These are phyloP conservation scores for Puma concolor DNA, from an alignment of 2,113 vertebrate genomes.

Conservation along the genomic window DNA sequence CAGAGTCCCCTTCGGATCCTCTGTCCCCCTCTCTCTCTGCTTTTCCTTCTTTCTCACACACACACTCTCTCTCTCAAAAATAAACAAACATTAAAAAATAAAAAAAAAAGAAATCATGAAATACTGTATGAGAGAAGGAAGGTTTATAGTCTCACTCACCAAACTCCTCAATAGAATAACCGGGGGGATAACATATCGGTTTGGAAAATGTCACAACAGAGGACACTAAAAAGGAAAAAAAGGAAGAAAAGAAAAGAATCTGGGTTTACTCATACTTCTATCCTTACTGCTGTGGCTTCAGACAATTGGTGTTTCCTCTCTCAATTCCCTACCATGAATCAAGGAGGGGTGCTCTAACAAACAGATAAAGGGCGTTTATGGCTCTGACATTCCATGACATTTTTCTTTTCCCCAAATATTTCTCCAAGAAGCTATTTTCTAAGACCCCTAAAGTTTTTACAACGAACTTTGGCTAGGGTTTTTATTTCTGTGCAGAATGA, in stretches of 20 bases:
- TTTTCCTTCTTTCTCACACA: no score
- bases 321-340: background rate
- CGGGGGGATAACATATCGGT: background rate
- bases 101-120: background rate
- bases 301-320: background rate
- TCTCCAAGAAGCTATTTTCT: background rate
- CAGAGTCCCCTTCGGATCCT: no score
- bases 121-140: background rate
- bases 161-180: background rate
- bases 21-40: no score
- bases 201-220: background rate
- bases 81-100: no score
- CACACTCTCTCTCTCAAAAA: no score
- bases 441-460: background rate
- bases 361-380: background rate
- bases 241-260: background rate
- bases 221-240: background rate
- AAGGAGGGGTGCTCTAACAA: background rate
- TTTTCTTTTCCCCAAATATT: background rate
- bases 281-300: accelerated
- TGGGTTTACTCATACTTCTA: background rate
- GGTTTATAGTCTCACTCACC: background rate
- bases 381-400: background rate
- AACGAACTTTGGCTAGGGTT: background rate
- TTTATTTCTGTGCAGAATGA: background rate